Evolutionary conservation across 2,113 vertebrate species (phyloP).

Genomic region (Strix aluco): DNA sequence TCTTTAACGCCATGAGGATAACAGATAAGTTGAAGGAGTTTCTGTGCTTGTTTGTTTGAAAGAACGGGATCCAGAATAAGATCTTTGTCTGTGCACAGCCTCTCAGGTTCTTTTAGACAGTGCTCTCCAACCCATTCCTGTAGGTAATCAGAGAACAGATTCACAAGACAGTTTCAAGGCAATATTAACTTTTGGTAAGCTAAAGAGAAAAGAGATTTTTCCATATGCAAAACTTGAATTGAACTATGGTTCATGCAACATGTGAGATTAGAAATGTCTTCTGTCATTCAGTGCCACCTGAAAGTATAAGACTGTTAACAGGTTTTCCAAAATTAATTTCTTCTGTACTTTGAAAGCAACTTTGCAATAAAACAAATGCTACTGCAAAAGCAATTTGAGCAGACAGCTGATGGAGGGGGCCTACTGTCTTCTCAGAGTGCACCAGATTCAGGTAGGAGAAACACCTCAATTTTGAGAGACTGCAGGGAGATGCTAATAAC

Average conservation of each 20-base stretch:
- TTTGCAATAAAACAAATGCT: not conserved
- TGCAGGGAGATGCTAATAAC: not conserved
- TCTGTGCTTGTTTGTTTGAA: conserved; percentile 79
- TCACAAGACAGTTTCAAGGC: not conserved
- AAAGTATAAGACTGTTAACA: not conserved
- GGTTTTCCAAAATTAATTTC: not conserved
- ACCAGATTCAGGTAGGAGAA: not conserved
- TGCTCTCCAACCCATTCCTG: conserved; percentile 83
- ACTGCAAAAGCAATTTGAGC: not conserved
- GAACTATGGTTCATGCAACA: not conserved
- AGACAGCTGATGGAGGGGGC: not conserved
- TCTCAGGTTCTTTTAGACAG: conserved; percentile 79
- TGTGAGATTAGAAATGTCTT: not conserved
- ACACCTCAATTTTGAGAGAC: not conserved
- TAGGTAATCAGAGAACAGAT: not conserved
- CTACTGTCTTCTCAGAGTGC: not conserved
- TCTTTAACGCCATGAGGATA: conserved; percentile 77
- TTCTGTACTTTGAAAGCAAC: not conserved
- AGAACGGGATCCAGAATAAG: conserved; percentile 80
- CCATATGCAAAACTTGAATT: not conserved
- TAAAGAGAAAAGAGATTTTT: not conserved
- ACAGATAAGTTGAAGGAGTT: conserved; percentile 77
- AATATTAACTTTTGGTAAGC: not conserved
- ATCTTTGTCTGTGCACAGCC: conserved; percentile 79
- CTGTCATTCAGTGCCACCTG: not conserved